Percentiles rank a stretch among this genome's conserved stretches.
These are phyloP conservation scores for Myrmophylax atrothorax DNA, from an alignment of 2,113 vertebrate species.

Conservation along the genomic window DNA sequence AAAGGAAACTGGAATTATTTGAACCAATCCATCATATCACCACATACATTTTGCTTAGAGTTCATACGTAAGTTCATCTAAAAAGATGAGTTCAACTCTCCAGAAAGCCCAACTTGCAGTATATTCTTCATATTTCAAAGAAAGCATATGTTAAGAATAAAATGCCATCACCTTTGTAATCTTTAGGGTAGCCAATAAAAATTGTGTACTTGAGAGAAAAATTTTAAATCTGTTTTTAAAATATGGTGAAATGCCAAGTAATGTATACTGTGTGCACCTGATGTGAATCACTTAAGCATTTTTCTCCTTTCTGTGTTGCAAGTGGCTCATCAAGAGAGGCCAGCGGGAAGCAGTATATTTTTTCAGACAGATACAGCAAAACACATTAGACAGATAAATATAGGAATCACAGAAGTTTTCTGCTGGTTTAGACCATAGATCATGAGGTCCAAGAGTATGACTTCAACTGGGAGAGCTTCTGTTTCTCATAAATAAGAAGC, in stretches of 20 bases:
- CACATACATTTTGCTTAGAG: not conserved
- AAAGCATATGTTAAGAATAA: not conserved
- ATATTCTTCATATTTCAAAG: not conserved
- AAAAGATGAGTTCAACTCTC: not conserved
- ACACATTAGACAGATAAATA: not conserved
- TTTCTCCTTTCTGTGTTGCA: not conserved
- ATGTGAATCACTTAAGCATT: not conserved
- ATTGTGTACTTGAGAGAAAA: not conserved
- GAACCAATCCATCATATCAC: not conserved
- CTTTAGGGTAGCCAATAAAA: not conserved
- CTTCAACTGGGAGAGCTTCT: not conserved
- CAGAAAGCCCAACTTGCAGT: not conserved
- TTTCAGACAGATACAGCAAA: not conserved
- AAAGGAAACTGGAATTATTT: slow-evolving; percentile 1
- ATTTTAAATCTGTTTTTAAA: not conserved
- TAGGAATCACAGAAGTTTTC: not conserved
- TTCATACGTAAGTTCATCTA: not conserved
- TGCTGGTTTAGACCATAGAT: not conserved
- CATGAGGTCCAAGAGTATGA: not conserved
- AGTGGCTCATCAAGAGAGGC: not conserved
- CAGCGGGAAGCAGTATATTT: not conserved
- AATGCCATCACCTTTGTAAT: not conserved
- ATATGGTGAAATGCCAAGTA: not conserved
- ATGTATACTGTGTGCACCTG: not conserved
- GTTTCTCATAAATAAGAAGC: not conserved